phyloP scores from a whole-genome alignment of 2,113 vertebrate species.

The Macrotis lagotis region DNA sequence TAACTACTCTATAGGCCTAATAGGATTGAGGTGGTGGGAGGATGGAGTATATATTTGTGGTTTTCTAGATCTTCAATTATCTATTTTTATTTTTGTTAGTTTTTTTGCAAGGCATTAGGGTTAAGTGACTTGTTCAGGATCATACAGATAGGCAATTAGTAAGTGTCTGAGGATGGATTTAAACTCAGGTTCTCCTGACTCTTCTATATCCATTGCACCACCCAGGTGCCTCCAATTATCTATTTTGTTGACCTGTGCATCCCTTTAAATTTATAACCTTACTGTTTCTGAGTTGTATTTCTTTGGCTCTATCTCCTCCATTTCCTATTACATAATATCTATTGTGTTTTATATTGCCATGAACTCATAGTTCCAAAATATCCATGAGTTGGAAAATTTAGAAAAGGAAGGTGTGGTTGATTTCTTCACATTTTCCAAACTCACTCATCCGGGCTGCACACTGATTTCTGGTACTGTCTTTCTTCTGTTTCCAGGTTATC shows the following conservation, averaged over 20 bases:
- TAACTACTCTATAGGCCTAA: not conserved
- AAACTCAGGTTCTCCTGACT: too few species aligned
- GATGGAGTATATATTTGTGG: not conserved
- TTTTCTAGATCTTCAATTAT: not conserved
- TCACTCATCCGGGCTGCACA: not conserved
- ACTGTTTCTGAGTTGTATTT: too few species aligned
- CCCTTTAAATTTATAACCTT: too few species aligned
- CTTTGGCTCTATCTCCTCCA: too few species aligned
- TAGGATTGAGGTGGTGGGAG: not conserved
- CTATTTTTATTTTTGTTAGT: too few species aligned
- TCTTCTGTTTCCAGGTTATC: not conserved
- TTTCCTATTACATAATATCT: not conserved
- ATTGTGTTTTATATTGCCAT: not conserved
- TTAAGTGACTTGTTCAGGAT: too few species aligned
- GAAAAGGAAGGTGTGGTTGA: not conserved
- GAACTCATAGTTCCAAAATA: not conserved
- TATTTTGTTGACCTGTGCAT: not conserved
- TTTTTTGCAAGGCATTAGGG: too few species aligned
- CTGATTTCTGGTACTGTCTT: not conserved
- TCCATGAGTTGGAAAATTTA: not conserved
- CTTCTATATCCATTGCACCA: too few species aligned
- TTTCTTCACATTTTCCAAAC: not conserved
- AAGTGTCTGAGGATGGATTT: too few species aligned
- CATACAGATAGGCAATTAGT: too few species aligned
- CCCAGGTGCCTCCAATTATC: not conserved